Conservation (phyloP, 2,888 invertebrate species). For the Drosophila mimica region DNA sequence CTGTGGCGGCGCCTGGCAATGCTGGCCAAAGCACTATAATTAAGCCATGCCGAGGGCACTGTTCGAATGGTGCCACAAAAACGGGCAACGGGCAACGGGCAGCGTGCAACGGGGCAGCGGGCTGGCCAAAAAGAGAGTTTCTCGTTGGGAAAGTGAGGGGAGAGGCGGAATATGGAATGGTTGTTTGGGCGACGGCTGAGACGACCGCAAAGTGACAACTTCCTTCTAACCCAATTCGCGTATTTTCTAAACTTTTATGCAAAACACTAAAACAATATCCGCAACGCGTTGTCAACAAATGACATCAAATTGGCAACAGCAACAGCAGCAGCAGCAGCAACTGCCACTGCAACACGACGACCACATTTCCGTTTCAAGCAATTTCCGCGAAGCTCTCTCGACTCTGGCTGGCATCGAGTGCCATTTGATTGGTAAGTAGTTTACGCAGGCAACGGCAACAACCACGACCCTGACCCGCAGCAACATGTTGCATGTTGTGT, state of each 20-base stretch:
- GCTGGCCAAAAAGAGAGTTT: slow-evolving; percentile 14
- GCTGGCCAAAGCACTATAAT: slow-evolving; percentile 83
- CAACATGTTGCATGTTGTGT: slow-evolving; percentile 72
- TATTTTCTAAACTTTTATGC: slow-evolving; percentile 61
- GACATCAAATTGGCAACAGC: slow-evolving; percentile 76
- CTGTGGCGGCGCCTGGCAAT: slow-evolving; percentile 67
- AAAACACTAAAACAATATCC: slow-evolving; percentile 77
- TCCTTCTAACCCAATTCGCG: slow-evolving; percentile 72
- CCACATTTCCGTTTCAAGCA: slow-evolving; percentile 81
- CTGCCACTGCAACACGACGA: slow-evolving; percentile 39
- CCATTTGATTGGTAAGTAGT: slow-evolving; percentile 76
- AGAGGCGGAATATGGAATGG: neutral
- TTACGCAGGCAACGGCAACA: slow-evolving; percentile 59
- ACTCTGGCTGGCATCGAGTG: slow-evolving; percentile 53
- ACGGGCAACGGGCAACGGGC: slow-evolving; percentile 43
- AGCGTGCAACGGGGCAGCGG: slow-evolving; percentile 36
- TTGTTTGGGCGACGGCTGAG: neutral
- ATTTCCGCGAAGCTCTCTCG: slow-evolving; percentile 70
- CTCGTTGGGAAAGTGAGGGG: slow-evolving; percentile 4
- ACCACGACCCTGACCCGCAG: slow-evolving; percentile 73
- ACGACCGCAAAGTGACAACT: slow-evolving; percentile 60
- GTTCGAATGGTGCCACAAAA: slow-evolving; percentile 57
- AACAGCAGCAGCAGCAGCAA: slow-evolving; percentile 30
- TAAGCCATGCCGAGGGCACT: slow-evolving; percentile 83
- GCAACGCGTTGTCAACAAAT: slow-evolving; percentile 77